phyloP scores from a whole-genome alignment of 2,888 invertebrate species.

The Eupithecia inturbata region DNA sequence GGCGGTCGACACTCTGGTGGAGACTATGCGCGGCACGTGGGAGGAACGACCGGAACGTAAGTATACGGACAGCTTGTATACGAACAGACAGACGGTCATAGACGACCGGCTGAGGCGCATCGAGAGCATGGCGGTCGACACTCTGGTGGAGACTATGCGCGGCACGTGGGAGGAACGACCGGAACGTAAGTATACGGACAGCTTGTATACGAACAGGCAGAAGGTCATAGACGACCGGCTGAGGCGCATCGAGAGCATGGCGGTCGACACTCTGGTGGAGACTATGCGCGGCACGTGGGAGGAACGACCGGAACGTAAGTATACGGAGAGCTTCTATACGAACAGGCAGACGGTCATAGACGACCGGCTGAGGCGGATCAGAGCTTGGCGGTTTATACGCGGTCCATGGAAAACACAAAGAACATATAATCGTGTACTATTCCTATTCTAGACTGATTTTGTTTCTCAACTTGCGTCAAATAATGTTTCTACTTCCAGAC shows the following conservation, averaged over 20 bases:
- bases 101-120: slow-evolving; percentile 79
- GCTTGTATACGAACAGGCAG: slow-evolving; percentile 76
- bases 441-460: background rate
- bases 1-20: slow-evolving; percentile 66
- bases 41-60: slow-evolving; percentile 74
- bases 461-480: background rate
- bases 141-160: slow-evolving; percentile 73
- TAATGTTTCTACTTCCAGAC: slow-evolving; percentile 45
- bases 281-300: slow-evolving; percentile 79
- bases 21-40: slow-evolving; percentile 74
- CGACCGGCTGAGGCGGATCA: slow-evolving; percentile 71
- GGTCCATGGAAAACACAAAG: too few relatives aligned
- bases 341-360: slow-evolving; percentile 86
- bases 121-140: slow-evolving; percentile 56
- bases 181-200: slow-evolving; percentile 61
- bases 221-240: slow-evolving; percentile 83
- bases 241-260: slow-evolving; percentile 58
- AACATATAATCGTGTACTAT: too few relatives aligned
- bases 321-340: background rate
- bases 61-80: slow-evolving; percentile 41
- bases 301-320: slow-evolving; percentile 70
- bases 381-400: slow-evolving; percentile 44
- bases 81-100: slow-evolving; percentile 84
- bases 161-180: slow-evolving; percentile 76
- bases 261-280: slow-evolving; percentile 66